Percentiles rank a stretch among this genome's conserved stretches.
phyloP scores from a whole-genome alignment of 2,888 invertebrate species.

The Drosophila longiperda region DNA sequence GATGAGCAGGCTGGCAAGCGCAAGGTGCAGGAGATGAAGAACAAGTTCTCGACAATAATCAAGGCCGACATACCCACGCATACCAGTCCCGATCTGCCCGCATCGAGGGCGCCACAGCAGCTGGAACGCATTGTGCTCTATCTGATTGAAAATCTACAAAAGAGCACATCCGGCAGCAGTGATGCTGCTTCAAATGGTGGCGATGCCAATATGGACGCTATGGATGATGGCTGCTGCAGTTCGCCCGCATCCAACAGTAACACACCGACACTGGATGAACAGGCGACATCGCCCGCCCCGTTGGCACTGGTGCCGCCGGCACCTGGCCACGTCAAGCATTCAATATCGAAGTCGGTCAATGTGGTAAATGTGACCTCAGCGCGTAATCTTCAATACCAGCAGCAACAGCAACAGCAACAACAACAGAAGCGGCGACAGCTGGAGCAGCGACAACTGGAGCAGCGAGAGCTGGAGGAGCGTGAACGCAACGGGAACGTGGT shows the following conservation, averaged over 20 bases:
- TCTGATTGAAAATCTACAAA: constrained; percentile 87
- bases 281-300: constrained; percentile 66
- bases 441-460: constrained; percentile 10
- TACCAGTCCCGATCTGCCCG: constrained; percentile 84
- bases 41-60: constrained; percentile 90
- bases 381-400: constrained; percentile 76
- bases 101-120: constrained; percentile 89
- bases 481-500: neutral
- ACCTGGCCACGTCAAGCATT: constrained; percentile 82
- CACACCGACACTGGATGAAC: constrained; percentile 51
- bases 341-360: constrained; percentile 85
- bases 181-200: constrained; percentile 2
- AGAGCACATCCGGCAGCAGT: constrained; percentile 61
- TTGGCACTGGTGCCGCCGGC: constrained; percentile 85
- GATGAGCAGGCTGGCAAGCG: constrained; percentile 90
- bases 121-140: constrained; percentile 91
- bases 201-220: constrained; percentile 34
- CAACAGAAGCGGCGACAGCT: constrained; percentile 12
- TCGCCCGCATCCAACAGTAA: constrained; percentile 46
- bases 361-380: constrained; percentile 83
- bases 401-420: constrained; percentile 57
- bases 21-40: constrained; percentile 92
- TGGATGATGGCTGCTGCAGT: constrained; percentile 48
- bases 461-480: constrained; percentile 20
- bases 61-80: constrained; percentile 86